Base-by-base conservation (phyloP, 2,888 invertebrate genomes). In the Phortica okadai region DNA sequence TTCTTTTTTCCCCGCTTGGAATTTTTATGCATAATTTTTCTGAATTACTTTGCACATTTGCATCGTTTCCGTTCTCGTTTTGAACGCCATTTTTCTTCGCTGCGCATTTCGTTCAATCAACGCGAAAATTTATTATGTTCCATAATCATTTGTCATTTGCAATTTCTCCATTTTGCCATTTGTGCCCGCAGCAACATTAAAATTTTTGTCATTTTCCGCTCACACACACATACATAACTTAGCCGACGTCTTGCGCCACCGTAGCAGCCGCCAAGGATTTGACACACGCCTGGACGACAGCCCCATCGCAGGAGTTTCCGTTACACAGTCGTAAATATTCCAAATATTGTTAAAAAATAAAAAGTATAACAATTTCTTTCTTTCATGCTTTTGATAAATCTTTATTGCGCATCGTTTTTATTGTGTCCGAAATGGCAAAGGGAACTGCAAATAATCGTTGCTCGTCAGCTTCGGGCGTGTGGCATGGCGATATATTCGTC, bases 71-170 rank as follows among this genome's bases (percentile, higher is more conserved):
- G 33, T 72, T 72, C 14, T 54, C 56, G 11, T 56, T 25, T 62
- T 62, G 62, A 25, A 62, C 10, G 14, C 58, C 41, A 67, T 67
- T 21, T 67, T 44, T 42, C 44, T 16, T 25, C 64, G 44, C n/a
- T 67, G 67, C 77, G 79, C 81, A 85, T 87, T 85, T 82, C 85
- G 86, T 86, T 88, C 85, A 87, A 86, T 88, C 85, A 86, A 83
- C 81, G 79, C 75, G 77, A 79, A 80, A 88, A 86, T 86, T 86
- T 86, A 86, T 86, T 84, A 81, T 87, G 78, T 82, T 81, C 85
- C 88, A 86, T 87, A 88, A 85, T 87, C 86, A 86, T 86, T 86
- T 86, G 85, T 86, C 85, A 86, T 86, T 82, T 87, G 21, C 11
- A 16, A 64, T 67, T 50, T 64, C 25, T 84, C 70, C 78, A 72